phyloP scores from a whole-genome alignment of 2,113 vertebrate species.

The Podarcis raffonei region DNA sequence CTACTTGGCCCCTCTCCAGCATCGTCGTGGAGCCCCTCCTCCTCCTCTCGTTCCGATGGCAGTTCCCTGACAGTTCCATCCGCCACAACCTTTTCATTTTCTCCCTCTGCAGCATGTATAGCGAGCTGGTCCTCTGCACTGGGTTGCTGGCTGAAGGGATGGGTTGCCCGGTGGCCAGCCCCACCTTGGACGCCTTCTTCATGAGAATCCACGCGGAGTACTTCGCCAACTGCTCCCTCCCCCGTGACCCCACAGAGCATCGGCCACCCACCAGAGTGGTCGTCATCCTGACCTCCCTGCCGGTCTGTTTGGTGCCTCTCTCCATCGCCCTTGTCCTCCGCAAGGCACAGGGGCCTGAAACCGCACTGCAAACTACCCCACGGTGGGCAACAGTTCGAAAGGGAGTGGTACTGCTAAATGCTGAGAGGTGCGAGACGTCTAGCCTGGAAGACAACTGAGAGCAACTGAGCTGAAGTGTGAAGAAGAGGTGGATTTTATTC shows the following conservation, averaged over 20 bases:
- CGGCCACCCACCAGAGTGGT: fast-evolving
- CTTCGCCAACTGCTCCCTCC: neutral
- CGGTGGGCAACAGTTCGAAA: neutral
- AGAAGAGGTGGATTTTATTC: neutral
- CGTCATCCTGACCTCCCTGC: fast-evolving
- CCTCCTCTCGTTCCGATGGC: too few relatives aligned
- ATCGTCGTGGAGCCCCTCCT: too few relatives aligned
- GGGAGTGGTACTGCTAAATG: fast-evolving
- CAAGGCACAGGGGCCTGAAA: fast-evolving
- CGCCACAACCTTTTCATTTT: fast-evolving
- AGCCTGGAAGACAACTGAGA: neutral
- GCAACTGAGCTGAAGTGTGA: neutral
- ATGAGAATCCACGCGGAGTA: neutral
- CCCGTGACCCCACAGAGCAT: fast-evolving
- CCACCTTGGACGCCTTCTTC: neutral
- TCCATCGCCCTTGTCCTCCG: neutral
- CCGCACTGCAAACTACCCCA: fast-evolving
- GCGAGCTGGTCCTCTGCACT: constrained; percentile 2
- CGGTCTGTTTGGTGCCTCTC: neutral
- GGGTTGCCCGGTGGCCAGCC: constrained; percentile 9
- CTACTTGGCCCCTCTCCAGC: too few relatives aligned
- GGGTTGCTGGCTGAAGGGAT: constrained; percentile 42
- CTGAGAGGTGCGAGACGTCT: neutral
- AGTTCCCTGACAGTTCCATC: too few relatives aligned
- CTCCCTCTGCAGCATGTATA: constrained; percentile 4